Conservation (phyloP, 2,888 invertebrate species). For the Rhagonycha lutea region DNA sequence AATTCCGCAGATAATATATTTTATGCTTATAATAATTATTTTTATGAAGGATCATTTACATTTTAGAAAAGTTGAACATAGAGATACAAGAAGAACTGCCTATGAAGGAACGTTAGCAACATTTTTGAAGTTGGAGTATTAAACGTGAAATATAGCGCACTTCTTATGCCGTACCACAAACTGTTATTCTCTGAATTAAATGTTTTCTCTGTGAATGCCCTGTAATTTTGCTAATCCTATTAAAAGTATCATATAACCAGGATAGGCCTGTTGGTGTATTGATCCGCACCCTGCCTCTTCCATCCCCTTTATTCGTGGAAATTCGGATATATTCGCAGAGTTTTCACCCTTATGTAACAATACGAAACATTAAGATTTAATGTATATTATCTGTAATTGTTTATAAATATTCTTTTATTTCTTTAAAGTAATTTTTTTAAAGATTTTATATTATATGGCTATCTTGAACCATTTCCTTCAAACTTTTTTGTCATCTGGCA, state of each 20-base stretch:
- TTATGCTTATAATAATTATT: neutral
- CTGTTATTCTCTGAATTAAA: slow-evolving; percentile 46
- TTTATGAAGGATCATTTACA: neutral
- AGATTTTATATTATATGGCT: neutral
- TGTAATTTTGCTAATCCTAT: slow-evolving; percentile 56
- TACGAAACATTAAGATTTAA: slow-evolving; percentile 23
- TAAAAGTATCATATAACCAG: slow-evolving; percentile 55
- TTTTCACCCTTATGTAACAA: slow-evolving; percentile 26
- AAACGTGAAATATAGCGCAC: neutral
- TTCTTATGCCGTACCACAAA: slow-evolving; percentile 23
- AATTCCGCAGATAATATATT: neutral
- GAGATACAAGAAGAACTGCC: neutral
- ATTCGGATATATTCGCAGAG: slow-evolving; percentile 28
- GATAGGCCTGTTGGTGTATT: slow-evolving; percentile 53
- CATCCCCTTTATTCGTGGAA: slow-evolving; percentile 34
- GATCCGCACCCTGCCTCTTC: slow-evolving; percentile 46
- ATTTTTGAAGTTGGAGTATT: neutral
- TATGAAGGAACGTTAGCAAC: neutral
- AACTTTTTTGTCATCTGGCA: neutral
- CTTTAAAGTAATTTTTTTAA: neutral
- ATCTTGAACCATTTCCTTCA: neutral
- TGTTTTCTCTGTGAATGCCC: slow-evolving; percentile 50
- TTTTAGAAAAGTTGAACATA: neutral
- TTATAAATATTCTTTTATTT: neutral
- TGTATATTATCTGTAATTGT: slow-evolving; percentile 3